Percentiles rank a stretch among this genome's conserved stretches.
phyloP scores from a whole-genome alignment of 1,140 invertebrate species.

The Camponotus vicinus region DNA sequence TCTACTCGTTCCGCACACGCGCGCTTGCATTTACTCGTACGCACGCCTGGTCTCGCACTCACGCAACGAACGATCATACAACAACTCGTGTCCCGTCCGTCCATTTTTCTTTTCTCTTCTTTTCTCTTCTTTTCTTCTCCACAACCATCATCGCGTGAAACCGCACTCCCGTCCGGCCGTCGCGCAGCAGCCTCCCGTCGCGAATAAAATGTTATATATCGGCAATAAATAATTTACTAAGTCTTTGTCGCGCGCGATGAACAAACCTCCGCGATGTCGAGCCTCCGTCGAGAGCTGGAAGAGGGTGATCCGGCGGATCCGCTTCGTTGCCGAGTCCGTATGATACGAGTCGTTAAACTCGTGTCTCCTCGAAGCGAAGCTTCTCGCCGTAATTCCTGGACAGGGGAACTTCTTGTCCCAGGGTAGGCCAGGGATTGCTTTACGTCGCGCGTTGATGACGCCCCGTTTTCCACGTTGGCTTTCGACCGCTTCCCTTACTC shows the following conservation, averaged over 20 bases:
- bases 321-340: conserved; percentile 14
- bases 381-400: conserved; percentile 18
- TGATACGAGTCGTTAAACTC: not conserved
- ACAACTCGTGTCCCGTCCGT: conserved; percentile 54
- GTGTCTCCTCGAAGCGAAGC: not conserved
- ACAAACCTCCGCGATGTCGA: conserved; percentile 76
- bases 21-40: conserved; percentile 59
- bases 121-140: conserved; percentile 4
- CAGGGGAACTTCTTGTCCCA: not conserved
- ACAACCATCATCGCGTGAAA: conserved; percentile 45
- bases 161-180: conserved; percentile 60
- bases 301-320: conserved; percentile 29
- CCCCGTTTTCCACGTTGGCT: not conserved
- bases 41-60: conserved; percentile 34
- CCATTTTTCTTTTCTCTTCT: conserved; percentile 54
- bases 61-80: conserved; percentile 56
- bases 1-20: conserved; percentile 48
- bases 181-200: conserved; percentile 52
- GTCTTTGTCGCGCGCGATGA: conserved; percentile 80
- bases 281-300: conserved; percentile 48
- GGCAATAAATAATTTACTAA: conserved; percentile 85
- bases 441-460: conserved; percentile 51
- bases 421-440: conserved; percentile 42
- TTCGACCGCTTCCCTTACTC: not conserved
- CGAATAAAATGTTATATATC: conserved; percentile 71